A percentile compares a stretch with the other conserved stretches of the same genome.
Conservation (phyloP, 2,888 invertebrate species). For the Xylocampa areola region DNA sequence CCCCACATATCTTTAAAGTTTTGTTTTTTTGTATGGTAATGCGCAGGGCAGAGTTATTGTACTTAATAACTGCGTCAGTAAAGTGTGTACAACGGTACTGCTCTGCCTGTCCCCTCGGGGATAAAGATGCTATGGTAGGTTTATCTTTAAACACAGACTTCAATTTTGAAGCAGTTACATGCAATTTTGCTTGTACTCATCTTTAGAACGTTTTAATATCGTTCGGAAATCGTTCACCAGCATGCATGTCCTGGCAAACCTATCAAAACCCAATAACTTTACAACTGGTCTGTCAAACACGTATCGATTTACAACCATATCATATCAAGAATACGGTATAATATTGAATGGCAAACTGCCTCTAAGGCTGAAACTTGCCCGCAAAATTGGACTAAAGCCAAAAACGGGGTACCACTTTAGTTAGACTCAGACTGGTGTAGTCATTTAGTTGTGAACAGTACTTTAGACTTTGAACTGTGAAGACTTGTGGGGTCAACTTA, state of each 20-base stretch:
- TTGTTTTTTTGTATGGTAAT: too few species aligned
- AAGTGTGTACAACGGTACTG: too few species aligned
- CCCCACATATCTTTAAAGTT: too few species aligned
- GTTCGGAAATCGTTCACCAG: conserved; percentile 56
- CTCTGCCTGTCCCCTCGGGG: too few species aligned
- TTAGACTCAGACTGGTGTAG: conserved; percentile 48
- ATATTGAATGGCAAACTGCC: conserved; percentile 54
- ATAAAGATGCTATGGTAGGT: too few species aligned
- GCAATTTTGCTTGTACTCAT: conserved; percentile 20
- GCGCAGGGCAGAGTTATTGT: too few species aligned
- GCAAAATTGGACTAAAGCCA: conserved; percentile 67
- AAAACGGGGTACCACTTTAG: conserved; percentile 55
- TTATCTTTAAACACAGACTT: neutral
- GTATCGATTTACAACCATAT: conserved; percentile 68
- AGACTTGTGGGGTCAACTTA: conserved; percentile 24
- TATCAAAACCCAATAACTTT: conserved; percentile 72
- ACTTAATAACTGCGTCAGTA: too few species aligned
- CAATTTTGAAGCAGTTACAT: conserved; percentile 10
- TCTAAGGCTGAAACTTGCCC: conserved; percentile 60
- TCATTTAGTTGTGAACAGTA: conserved; percentile 42
- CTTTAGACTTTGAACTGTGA: conserved; percentile 21
- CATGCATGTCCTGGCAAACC: conserved; percentile 49
- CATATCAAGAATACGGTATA: conserved; percentile 54
- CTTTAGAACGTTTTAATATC: conserved; percentile 53
- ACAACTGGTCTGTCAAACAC: conserved; percentile 36